Conservation (phyloP, 2,113 vertebrate genomes). For the Suricata suricatta region DNA sequence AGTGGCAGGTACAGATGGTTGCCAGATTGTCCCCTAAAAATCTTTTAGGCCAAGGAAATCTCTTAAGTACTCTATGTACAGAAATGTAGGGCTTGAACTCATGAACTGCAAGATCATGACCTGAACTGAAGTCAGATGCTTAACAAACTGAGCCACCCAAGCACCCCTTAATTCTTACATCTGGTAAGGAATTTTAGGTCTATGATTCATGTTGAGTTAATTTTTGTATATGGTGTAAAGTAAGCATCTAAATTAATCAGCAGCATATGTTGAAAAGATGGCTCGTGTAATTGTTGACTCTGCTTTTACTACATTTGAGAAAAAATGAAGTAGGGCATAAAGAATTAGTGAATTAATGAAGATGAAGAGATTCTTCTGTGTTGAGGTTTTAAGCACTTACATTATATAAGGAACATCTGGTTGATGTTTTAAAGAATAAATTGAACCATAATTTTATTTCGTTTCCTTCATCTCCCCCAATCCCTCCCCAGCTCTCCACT, state of each 20-base stretch:
- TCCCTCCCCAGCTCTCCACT: neutral
- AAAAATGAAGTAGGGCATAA: neutral
- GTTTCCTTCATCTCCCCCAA: conserved; percentile 5
- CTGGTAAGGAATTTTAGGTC: neutral
- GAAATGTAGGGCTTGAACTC: neutral
- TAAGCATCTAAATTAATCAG: neutral
- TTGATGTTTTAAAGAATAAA: conserved; percentile 13
- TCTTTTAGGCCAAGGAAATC: neutral
- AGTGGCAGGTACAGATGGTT: neutral
- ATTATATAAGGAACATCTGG: neutral
- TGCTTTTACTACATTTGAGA: conserved; percentile 14
- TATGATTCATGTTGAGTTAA: conserved; percentile 13
- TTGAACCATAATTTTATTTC: conserved; percentile 1
- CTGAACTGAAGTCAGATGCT: neutral
- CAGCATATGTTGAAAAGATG: conserved; percentile 21
- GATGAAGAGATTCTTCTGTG: neutral
- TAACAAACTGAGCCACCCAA: neutral
- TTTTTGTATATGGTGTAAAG: conserved; percentile 29
- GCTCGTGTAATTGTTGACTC: neutral
- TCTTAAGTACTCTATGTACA: neutral
- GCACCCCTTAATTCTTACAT: neutral
- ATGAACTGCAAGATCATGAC: neutral
- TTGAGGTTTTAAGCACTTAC: neutral
- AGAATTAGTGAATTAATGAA: neutral
- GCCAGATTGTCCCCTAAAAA: neutral